phyloP scores from a whole-genome alignment of 2,888 invertebrate genomes.

The Nomada fabriciana region DNA sequence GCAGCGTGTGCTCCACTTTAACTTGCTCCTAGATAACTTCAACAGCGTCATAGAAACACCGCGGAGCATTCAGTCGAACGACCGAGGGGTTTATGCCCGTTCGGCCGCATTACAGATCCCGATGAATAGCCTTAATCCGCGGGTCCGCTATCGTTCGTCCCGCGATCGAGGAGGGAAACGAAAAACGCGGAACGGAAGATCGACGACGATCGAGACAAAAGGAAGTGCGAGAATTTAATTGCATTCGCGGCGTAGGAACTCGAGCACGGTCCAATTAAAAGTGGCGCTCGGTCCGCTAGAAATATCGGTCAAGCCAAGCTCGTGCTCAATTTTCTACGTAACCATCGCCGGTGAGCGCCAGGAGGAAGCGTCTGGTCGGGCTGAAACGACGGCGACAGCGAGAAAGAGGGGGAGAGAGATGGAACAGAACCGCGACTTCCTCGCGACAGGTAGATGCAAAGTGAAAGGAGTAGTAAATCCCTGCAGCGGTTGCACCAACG shows the following conservation, averaged over 20 bases:
- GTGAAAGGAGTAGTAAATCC: constrained; percentile 44
- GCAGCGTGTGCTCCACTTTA: background rate
- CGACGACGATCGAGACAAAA: background rate
- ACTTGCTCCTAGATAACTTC: background rate
- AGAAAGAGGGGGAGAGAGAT: background rate
- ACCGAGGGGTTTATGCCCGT: background rate
- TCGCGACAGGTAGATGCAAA: constrained; percentile 48
- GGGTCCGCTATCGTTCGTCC: background rate
- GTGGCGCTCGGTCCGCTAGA: constrained; percentile 7
- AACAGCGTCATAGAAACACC: background rate
- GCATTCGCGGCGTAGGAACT: background rate
- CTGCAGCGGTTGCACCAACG: background rate
- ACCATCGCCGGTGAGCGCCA: constrained; percentile 31
- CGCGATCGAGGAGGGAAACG: background rate
- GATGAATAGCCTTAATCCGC: constrained; percentile 23
- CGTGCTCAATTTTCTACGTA: constrained; percentile 57
- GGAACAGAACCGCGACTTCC: constrained; percentile 34
- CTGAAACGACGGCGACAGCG: background rate
- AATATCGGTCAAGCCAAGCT: constrained; percentile 61
- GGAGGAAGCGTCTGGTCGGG: constrained; percentile 37
- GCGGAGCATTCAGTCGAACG: constrained; percentile 7
- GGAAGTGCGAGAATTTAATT: too few species aligned
- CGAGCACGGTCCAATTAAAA: constrained; percentile 37
- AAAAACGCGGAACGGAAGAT: background rate
- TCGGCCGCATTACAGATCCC: constrained; percentile 35